phyloP scores from a whole-genome alignment of 2,113 vertebrate species.

The Pelecanoides urinatrix region DNA sequence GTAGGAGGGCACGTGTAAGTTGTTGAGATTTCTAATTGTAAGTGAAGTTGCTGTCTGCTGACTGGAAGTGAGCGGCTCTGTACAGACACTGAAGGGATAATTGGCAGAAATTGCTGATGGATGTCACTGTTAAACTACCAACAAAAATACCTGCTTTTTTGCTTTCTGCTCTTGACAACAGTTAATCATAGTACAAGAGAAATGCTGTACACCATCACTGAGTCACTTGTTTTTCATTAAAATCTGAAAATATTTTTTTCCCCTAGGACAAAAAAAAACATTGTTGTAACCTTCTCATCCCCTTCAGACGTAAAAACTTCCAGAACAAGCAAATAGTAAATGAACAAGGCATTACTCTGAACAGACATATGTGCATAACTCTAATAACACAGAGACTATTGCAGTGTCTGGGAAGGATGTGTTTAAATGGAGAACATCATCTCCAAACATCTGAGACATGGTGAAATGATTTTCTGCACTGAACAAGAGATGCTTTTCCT shows the following conservation, averaged over 20 bases:
- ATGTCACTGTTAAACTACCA: constrained; percentile 16
- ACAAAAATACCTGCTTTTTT: background rate
- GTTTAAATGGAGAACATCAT: background rate
- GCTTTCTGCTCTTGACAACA: background rate
- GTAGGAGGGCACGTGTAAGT: background rate
- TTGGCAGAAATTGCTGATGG: constrained; percentile 33
- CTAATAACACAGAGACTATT: background rate
- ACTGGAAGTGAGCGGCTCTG: background rate
- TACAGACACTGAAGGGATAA: background rate
- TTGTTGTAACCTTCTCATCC: background rate
- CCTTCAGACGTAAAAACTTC: background rate
- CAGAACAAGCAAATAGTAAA: background rate
- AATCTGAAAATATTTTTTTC: constrained; percentile 4
- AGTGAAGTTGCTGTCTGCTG: background rate
- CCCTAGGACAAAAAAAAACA: background rate
- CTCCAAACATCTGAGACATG: background rate
- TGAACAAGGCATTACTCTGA: background rate
- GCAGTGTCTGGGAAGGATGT: background rate
- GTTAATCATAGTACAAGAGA: constrained; percentile 28
- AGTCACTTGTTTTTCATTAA: constrained; percentile 51
- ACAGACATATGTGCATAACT: background rate
- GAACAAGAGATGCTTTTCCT: background rate
- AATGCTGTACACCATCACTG: background rate
- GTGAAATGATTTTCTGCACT: background rate
- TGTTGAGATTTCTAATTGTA: background rate